Evolutionary conservation across 2,797 vertebrate species (phyloP), one percentile per base, ranked within the genome.

Genomic region (Tiaroga cobitis): DNA sequence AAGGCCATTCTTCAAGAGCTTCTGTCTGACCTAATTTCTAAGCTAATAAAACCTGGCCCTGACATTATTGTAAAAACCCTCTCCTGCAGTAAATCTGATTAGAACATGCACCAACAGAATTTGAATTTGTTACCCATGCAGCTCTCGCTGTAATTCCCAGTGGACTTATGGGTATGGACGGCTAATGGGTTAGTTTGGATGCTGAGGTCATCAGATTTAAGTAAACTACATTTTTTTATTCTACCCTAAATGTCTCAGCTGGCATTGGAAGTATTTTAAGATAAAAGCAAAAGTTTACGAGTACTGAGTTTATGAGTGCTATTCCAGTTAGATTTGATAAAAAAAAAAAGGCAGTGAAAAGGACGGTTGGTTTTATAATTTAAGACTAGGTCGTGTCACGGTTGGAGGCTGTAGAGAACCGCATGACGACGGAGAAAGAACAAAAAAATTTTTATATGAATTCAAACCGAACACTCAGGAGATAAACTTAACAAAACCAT

Each of bases 191-290:
- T 90, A 89, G 90, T 93, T 92, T 90, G 88, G 86, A 88, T 92
- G 92, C 93, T 93, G 90, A 94, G 92, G 94, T 94, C 94, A 94
- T 93, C 93, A 94, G 85, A 90, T 92, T 93, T 89, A 84, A 89
- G 29, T 89, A 80, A 91, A 91, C 87, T 92, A 81, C 79, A 72
- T 86, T 91, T 83, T 81, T 81, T 83, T 80, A 70, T 87, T 87
- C 72, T 83, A 88, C 85, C 87, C 39, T 85, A 73, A 92, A 89
- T 41, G 32, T 19, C 32, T 24, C 39, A 43, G 32, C 13, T 67
- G 70, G 5, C 46, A 68, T 65, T 46, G 37, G 67, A 86, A 51
- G 65, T 51, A 68, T 74, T 81, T 76, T 43, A 81, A 68, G 61
- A 81, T 63, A 37, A 39, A 61, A 65, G 70, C 59, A 21, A 24